phyloP scores from a whole-genome alignment of 2,797 vertebrate species.

The Carcharodon carcharias region DNA sequence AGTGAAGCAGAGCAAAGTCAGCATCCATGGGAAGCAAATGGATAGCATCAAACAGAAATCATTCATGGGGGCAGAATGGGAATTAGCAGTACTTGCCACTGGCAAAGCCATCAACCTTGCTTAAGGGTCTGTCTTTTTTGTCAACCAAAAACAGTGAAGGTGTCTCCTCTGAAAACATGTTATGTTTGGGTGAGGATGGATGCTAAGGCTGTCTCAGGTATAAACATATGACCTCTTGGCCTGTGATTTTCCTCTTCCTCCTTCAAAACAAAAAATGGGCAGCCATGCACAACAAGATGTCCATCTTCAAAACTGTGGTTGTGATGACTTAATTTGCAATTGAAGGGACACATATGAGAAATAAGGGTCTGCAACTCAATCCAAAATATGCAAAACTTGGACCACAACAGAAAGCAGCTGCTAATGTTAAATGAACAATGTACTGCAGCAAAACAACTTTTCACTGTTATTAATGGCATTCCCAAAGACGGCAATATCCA shows the following conservation, averaged over 20 bases:
- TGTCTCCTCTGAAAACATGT: not conserved
- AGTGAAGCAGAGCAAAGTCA: conserved; percentile 5
- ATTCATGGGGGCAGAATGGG: not conserved
- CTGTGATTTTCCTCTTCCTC: not conserved
- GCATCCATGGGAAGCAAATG: not conserved
- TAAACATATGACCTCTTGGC: not conserved
- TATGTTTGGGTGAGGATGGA: not conserved
- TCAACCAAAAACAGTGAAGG: no score
- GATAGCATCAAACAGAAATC: not conserved
- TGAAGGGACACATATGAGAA: not conserved
- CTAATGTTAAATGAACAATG: not conserved
- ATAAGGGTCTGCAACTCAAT: not conserved
- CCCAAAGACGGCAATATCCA: not conserved
- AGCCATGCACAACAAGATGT: not conserved
- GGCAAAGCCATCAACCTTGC: not conserved
- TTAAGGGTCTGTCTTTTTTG: not conserved
- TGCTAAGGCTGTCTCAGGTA: not conserved
- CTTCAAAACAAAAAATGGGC: not conserved
- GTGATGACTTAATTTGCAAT: not conserved
- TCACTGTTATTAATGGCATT: not conserved
- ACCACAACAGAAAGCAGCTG: not conserved
- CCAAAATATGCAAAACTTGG: not conserved
- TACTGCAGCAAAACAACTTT: not conserved
- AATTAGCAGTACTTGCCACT: not conserved
- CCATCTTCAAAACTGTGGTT: not conserved